Base-by-base conservation (phyloP, 2,797 vertebrate species). In the Acanthurus leucopareius region DNA sequence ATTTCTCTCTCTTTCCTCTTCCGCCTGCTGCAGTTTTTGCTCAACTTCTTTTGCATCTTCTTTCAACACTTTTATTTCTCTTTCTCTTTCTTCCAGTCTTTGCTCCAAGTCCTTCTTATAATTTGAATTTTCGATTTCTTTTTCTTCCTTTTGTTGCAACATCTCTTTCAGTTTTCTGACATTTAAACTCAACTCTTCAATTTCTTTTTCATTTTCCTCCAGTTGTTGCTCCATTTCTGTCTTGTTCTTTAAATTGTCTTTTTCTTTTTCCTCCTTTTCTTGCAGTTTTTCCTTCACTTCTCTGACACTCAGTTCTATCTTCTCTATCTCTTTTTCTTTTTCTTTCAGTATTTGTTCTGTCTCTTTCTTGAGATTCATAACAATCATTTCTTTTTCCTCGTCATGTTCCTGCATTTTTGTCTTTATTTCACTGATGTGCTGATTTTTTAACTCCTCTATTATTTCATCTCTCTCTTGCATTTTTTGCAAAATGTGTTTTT, bases 391-490 rank as follows among this genome's bases (percentile, higher is more conserved):
- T 16, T 54, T 83, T 13, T 79, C 77, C 13, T 49, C n/a, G 0
- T 76, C 74, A 13, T 13, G 56, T 28, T 69, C 68, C 44, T 56
- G 69, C 10, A 49, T 60, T n/a, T 57, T 67, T 0, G 62, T 61
- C 40, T 80, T 44, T 0, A 77, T 60, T 62, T 83, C 63, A 17
- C 2, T 1, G 6, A 19, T 0, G 4, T 85, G 79, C 1, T 47
- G 65, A 42, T 2, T 16, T 57, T 74, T 84, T 32, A 90, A 20
- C n/a, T 85, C 83, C 13, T 86, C 82, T 1, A 54, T 73, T 19
- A 70, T 19, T 11, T 10, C 38, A 2, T 86, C 80, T 20, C 10
- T 75, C 51, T 86, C 86, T 2, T 73, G 59, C 28, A 62, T 6
- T 59, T 72, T 58, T 40, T 76, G 57, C 58, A 60, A 19, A n/a